These are phyloP conservation scores for Pardalotus punctatus DNA, from an alignment of 2,113 vertebrate genomes.

Conservation along the genomic window DNA sequence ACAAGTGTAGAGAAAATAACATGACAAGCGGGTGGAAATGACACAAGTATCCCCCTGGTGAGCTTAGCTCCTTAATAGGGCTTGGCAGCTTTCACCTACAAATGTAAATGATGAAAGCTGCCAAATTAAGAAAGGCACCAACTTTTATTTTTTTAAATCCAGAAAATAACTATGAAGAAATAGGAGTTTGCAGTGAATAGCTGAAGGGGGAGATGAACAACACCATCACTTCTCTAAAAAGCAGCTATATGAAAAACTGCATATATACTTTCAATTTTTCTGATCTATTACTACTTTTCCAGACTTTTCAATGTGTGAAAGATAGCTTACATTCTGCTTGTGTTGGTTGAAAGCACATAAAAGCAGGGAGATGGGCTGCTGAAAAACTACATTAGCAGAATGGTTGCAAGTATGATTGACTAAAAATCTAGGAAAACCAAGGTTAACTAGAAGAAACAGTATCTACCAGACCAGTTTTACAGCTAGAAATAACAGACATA, in stretches of 20 bases:
- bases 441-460: not conserved
- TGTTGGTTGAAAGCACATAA: not conserved
- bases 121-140: not conserved
- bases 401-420: not conserved
- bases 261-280: not conserved
- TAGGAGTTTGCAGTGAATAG: not conserved
- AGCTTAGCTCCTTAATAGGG: conserved; percentile 13
- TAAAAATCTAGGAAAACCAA: not conserved
- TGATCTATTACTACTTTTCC: not conserved
- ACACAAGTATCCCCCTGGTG: not conserved
- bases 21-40: not conserved
- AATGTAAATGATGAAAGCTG: not conserved
- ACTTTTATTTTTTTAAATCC: not conserved
- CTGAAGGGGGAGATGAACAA: not conserved
- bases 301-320: not conserved
- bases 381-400: not conserved
- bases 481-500: not conserved
- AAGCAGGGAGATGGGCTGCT: not conserved
- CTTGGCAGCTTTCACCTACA: conserved; percentile 24
- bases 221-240: not conserved
- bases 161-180: not conserved
- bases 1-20: not conserved
- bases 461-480: not conserved
- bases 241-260: not conserved
- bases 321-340: not conserved